phyloP scores from a whole-genome alignment of 2,888 invertebrate genomes.

The Itoplectis maculator region DNA sequence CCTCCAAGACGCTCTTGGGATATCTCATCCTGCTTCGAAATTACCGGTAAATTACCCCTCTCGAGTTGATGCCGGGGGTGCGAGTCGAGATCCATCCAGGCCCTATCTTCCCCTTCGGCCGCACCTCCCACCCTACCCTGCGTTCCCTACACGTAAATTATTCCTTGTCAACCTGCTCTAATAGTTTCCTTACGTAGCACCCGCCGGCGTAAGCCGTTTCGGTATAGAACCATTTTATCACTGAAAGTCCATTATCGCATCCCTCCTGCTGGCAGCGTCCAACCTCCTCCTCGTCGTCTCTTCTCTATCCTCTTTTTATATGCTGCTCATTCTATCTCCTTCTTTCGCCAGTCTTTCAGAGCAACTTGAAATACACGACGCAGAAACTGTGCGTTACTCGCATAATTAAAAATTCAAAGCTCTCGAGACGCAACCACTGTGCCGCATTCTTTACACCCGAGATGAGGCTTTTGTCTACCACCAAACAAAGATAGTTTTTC shows the following conservation, averaged over 20 bases:
- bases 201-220: slow-evolving; percentile 76
- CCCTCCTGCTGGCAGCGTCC: slow-evolving; percentile 33
- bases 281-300: slow-evolving; percentile 18
- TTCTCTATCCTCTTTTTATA: slow-evolving; percentile 11
- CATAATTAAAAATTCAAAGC: slow-evolving; percentile 80
- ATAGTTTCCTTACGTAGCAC: slow-evolving; percentile 70
- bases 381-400: slow-evolving; percentile 78
- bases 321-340: slow-evolving; percentile 29
- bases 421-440: background rate
- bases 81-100: slow-evolving; percentile 35
- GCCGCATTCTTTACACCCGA: background rate
- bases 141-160: slow-evolving; percentile 65
- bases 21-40: slow-evolving; percentile 57
- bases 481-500: background rate
- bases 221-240: slow-evolving; percentile 80
- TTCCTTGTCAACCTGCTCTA: slow-evolving; percentile 68
- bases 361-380: slow-evolving; percentile 67
- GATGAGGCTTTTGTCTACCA: slow-evolving; percentile 1
- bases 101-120: slow-evolving; percentile 28
- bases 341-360: slow-evolving; percentile 42
- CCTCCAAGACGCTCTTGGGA: slow-evolving; percentile 24
- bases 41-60: slow-evolving; percentile 63
- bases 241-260: slow-evolving; percentile 81
- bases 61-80: slow-evolving; percentile 40
- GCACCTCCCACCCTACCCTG: background rate